Evolutionary conservation across 1,140 invertebrate species (phyloP), one percentile per base, ranked within the genome.

Genomic region (Temnothorax nylanderi): DNA sequence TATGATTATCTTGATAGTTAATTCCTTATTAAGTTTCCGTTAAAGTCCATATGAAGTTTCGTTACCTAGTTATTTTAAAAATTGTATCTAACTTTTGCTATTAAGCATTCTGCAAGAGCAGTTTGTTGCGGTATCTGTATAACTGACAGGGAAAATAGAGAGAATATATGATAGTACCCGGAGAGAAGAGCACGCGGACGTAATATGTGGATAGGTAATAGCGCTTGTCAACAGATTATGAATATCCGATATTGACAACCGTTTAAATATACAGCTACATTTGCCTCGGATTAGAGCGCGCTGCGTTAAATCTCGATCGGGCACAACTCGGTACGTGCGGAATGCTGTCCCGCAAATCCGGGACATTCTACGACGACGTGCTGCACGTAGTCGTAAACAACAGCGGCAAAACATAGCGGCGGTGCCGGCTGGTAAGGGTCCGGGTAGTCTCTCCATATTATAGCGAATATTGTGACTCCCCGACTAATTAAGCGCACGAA

Each of bases 201-300:
- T 56, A 56, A 16, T 56, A 84, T 62, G 26, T 49, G 69, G 54
- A 84, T 18, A 49, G 80, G 34, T 75, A 84, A 84, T 75, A 60
- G 41, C 21, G 26, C 26, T 75, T 41, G 69, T 84, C 80, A 60
- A 84, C 69, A 75, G 69, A 84, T 84, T 74, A 84, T 75, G 37
- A 72, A 56, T 74, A 60, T 58, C 78, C 71, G 58, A 32, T 49
- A 37, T 18, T 21, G 51, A 74, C 69, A 56, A 32, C 44, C 41
- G 44, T 60, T 84, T 84, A 84, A 84, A 84, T 84, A 84, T 84
- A 72, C 37, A 84, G 80, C 62, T 75, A 49, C 69, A 49, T 84
- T 84, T 84, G 54, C 69, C 74, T 74, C 74, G 67, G 67, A 82
- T 82, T 60, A 74, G 62, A 75, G 32, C 80, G 67, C 54, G 67